These are phyloP conservation scores for Pterostichus madidus DNA, from an alignment of 2,888 invertebrate genomes.

Conservation along the genomic window DNA sequence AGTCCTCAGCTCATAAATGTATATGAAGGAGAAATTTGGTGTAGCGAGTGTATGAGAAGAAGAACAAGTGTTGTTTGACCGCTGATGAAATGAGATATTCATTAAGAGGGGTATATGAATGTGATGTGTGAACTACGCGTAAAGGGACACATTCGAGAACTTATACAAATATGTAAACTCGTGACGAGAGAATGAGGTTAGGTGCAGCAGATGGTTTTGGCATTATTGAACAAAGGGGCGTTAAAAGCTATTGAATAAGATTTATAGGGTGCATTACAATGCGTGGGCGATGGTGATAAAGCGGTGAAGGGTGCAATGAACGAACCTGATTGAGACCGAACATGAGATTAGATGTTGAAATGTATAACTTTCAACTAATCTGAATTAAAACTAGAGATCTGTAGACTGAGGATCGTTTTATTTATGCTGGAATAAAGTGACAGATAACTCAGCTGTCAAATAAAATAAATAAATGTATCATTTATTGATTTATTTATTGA, in stretches of 20 bases:
- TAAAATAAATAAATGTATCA: no score
- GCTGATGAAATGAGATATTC: background rate
- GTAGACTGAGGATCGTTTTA: no score
- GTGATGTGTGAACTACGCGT: background rate
- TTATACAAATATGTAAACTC: slow-evolving; percentile 7
- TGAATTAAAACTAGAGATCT: no score
- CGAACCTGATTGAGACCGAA: background rate
- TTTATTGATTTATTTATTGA: no score
- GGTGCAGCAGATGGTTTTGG: slow-evolving; percentile 10
- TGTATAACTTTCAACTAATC: background rate
- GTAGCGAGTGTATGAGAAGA: background rate
- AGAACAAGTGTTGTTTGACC: slow-evolving; percentile 9
- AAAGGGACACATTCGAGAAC: background rate
- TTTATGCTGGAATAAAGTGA: no score
- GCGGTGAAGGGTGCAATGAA: background rate
- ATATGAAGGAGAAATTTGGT: slow-evolving; percentile 2
- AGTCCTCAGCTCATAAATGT: background rate
- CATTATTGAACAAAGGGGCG: background rate
- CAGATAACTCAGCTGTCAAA: no score
- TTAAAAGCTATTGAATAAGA: slow-evolving; percentile 3
- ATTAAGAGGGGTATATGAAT: background rate
- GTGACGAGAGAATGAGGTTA: slow-evolving; percentile 4
- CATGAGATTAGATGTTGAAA: background rate
- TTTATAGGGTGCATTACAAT: slow-evolving; percentile 1
- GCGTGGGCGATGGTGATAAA: background rate